These are phyloP conservation scores for Caerostris extrusa DNA, from an alignment of 1,140 invertebrate genomes.

Conservation along the genomic window DNA sequence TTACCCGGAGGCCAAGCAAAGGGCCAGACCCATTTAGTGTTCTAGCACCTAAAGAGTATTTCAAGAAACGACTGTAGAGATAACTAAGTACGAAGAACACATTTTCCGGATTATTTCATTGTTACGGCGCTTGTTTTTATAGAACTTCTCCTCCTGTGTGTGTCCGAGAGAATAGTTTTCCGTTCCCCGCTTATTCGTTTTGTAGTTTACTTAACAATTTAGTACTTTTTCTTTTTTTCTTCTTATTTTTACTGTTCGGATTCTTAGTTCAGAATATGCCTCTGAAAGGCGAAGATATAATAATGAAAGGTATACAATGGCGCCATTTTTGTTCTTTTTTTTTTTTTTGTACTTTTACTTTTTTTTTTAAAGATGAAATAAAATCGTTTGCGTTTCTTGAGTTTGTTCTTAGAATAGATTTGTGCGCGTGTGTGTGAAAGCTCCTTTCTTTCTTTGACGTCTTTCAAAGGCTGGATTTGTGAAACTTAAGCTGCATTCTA, in stretches of 20 bases:
- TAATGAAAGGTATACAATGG: slow-evolving; percentile 41
- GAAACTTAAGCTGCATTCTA: neutral
- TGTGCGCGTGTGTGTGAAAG: neutral
- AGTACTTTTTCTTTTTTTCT: neutral
- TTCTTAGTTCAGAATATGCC: neutral
- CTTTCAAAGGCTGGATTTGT: neutral
- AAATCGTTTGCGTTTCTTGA: neutral
- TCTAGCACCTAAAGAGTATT: slow-evolving; percentile 23
- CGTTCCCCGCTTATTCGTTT: slow-evolving; percentile 25
- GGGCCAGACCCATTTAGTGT: slow-evolving; percentile 4
- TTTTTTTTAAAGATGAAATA: neutral
- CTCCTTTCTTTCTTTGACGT: neutral
- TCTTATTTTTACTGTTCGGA: too few relatives aligned
- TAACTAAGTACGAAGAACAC: slow-evolving; percentile 48
- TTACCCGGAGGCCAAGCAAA: neutral
- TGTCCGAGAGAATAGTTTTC: slow-evolving; percentile 7
- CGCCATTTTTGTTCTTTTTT: neutral
- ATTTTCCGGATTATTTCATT: slow-evolving; percentile 59
- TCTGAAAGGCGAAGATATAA: slow-evolving; percentile 7
- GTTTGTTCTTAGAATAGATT: neutral
- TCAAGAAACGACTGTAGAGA: slow-evolving; percentile 17
- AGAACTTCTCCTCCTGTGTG: neutral
- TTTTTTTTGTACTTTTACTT: neutral
- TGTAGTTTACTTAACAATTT: slow-evolving; percentile 45
- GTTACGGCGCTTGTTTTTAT: slow-evolving; percentile 57